These are phyloP conservation scores for Temnothorax curvispinosus DNA, from an alignment of 1,140 invertebrate genomes.

Conservation along the genomic window DNA sequence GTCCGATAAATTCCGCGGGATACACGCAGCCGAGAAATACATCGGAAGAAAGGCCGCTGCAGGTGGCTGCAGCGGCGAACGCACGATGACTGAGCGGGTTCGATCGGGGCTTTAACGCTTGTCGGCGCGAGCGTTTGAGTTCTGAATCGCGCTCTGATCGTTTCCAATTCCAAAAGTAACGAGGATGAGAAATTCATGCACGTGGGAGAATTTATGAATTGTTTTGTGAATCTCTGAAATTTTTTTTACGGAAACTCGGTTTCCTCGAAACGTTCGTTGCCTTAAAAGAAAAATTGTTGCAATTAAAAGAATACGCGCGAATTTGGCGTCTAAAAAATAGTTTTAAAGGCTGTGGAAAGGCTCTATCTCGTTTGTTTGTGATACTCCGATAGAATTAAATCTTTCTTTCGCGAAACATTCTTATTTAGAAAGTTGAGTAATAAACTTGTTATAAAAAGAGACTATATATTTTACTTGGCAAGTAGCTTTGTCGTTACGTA, in stretches of 20 bases:
- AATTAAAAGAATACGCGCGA: not conserved
- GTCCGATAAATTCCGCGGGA: slow-evolving; percentile 47
- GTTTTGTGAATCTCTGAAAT: not conserved
- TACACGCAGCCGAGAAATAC: not conserved
- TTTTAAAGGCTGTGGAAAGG: not conserved
- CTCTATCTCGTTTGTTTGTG: not conserved
- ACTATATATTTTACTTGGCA: not conserved
- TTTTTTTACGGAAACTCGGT: not conserved
- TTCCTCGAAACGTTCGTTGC: not conserved
- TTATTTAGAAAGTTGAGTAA: not conserved
- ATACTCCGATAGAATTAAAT: not conserved
- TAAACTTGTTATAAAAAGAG: not conserved
- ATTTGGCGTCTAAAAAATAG: not conserved
- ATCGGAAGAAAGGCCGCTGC: slow-evolving; percentile 32
- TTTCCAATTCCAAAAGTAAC: slow-evolving; percentile 9
- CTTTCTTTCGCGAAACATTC: not conserved
- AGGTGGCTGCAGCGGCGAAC: slow-evolving; percentile 13
- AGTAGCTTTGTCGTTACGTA: not conserved
- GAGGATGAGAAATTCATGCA: not conserved
- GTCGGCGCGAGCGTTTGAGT: not conserved
- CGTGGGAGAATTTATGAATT: not conserved
- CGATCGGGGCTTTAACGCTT: not conserved
- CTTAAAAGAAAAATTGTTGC: not conserved
- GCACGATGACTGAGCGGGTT: slow-evolving; percentile 23
- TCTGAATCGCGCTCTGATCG: not conserved